Conservation (phyloP, 2,113 vertebrate genomes). For the Heptranchias perlo region DNA sequence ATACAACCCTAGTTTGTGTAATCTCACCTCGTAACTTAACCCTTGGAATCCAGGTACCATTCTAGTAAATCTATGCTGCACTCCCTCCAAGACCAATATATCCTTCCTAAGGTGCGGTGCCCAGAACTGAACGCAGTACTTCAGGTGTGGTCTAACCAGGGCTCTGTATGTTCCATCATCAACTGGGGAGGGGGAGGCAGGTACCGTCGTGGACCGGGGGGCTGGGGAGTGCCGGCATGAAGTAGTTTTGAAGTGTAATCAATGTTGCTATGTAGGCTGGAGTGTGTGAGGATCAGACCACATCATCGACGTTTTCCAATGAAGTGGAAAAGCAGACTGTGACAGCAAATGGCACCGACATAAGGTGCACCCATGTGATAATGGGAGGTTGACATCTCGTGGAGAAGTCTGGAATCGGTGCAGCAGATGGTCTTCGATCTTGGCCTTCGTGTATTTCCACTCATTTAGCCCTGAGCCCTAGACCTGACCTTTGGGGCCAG, state of each 20-base stretch:
- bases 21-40: too few species aligned
- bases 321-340: not conserved
- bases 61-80: too few species aligned
- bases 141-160: too few species aligned
- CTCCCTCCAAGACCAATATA: too few species aligned
- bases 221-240: not conserved
- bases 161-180: too few species aligned
- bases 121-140: too few species aligned
- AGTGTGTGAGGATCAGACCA: not conserved
- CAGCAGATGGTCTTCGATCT: not conserved
- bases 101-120: too few species aligned
- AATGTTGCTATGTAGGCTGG: not conserved
- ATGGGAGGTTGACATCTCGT: not conserved
- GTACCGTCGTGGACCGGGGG: too few species aligned
- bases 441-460: not conserved
- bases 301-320: too few species aligned
- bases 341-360: not conserved
- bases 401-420: not conserved
- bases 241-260: not conserved
- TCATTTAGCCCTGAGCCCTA: not conserved
- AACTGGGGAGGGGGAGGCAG: too few species aligned
- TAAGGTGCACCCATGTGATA: not conserved
- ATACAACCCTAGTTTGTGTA: too few species aligned
- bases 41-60: too few species aligned
- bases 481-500: not conserved